Evolutionary conservation across 1,140 invertebrate genomes (phyloP).

Genomic region (Euglossa dilemma): DNA sequence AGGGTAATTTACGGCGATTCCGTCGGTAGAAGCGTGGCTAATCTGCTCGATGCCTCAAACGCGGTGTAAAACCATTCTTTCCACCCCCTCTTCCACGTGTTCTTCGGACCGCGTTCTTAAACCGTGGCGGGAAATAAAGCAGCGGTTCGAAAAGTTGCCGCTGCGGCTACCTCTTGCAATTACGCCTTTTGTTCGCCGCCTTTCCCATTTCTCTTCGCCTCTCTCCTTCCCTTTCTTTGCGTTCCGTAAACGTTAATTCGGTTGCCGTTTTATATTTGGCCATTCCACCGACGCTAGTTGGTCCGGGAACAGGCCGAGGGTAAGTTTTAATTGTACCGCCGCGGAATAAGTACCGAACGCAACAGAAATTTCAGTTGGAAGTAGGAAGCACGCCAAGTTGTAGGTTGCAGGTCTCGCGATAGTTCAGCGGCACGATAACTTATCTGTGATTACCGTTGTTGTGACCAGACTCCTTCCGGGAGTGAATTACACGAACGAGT

Average conservation of each 20-base stretch:
- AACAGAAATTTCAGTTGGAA: neutral
- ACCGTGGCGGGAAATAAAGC: neutral
- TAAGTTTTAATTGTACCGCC: conserved; percentile 12
- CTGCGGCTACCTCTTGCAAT: neutral
- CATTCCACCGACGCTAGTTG: neutral
- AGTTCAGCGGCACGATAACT: neutral
- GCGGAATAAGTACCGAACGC: neutral
- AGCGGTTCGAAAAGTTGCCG: conserved; percentile 7
- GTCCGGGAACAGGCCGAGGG: neutral
- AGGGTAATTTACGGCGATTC: neutral
- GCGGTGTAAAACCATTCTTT: neutral
- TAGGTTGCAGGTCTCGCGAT: neutral
- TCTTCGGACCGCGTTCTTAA: neutral
- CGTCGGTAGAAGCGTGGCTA: neutral
- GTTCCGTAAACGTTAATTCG: conserved; percentile 9
- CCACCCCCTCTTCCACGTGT: neutral
- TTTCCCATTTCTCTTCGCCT: too few relatives aligned
- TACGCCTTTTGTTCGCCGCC: neutral
- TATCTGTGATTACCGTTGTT: neutral
- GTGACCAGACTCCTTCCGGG: neutral
- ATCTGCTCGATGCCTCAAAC: neutral
- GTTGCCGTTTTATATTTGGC: neutral
- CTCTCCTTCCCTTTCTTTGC: neutral
- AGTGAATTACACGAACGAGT: neutral
- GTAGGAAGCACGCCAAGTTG: neutral